Evolutionary conservation across 2,888 invertebrate species (phyloP), one percentile per base, ranked within the genome.

Genomic region (Acleris literana): DNA sequence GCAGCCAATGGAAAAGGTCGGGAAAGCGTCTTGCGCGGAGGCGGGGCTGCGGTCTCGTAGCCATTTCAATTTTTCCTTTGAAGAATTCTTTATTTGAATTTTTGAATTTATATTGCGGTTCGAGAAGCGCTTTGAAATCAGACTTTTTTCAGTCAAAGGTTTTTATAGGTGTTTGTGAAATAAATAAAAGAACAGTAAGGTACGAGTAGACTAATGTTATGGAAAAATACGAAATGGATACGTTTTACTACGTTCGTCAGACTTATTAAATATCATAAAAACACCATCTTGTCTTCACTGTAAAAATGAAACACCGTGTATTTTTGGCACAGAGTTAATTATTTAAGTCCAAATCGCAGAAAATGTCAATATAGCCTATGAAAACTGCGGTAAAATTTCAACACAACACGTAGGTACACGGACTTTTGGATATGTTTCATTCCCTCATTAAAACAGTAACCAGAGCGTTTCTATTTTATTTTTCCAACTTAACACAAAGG

Each of bases 1-100:
- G 79, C 83, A 87, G 88, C 92, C 92, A 92, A 92, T 92, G 85
- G 89, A 90, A 88, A 88, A 88, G 82, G 87, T 84, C 85, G 86
- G 88, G 82, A 88, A 88, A 89, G 85, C 88, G 89, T 91, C 91
- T 92, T 91, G 85, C 83, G 82, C 78, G 87, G 83, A 46, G 88
- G 90, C 90, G 91, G 88, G 81, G 90, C 90, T 87, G 88, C 83
- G 90, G 91, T 90, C 82, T 80, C 79, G 79, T 81, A 86, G 88
- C 87, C 88, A 90, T 91, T 92, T 89, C 85, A 90, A 88, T 91
- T 77, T 82, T 83, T 86, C 83, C 87, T 89, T 89, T 88, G 89
- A 91, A 86, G 82, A 85, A 79, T 88, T 88, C 86, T 90, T 92
- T 88, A 87, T 90, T 85, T 84, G 80, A 87, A 87, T 66, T 66